phyloP scores from a whole-genome alignment of 2,797 vertebrate species.

The Crax fasciolata region DNA sequence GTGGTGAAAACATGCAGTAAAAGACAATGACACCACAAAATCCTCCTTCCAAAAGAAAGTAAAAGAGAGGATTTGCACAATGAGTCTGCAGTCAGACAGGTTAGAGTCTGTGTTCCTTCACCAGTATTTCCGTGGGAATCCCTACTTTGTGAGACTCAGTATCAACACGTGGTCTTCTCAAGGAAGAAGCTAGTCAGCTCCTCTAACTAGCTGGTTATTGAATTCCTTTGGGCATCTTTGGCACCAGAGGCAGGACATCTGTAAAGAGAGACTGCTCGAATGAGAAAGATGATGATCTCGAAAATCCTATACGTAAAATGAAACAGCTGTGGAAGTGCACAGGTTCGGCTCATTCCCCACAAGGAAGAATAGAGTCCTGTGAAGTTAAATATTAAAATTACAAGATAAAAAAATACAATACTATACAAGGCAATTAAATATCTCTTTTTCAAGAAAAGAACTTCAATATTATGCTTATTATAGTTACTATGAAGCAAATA shows the following conservation, averaged over 20 bases:
- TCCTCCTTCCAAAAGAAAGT: background rate
- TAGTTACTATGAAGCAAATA: background rate
- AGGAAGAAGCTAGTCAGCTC: background rate
- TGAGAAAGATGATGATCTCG: background rate
- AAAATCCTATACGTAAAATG: background rate
- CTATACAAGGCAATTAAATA: background rate
- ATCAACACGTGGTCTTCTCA: background rate
- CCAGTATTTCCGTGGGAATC: background rate
- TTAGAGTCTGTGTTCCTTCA: background rate
- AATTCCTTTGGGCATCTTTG: background rate
- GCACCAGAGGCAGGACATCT: background rate
- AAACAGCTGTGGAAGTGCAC: fast-evolving
- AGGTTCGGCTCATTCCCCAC: background rate
- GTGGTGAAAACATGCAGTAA: background rate
- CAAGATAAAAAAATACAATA: background rate
- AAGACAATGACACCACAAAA: background rate
- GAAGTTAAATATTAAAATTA: background rate
- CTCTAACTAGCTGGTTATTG: background rate
- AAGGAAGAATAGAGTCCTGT: background rate
- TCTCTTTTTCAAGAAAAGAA: background rate
- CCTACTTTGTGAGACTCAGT: background rate
- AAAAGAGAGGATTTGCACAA: background rate
- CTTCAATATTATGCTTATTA: background rate
- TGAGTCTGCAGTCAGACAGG: background rate
- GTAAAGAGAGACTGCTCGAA: background rate